Percentiles rank a stretch among this genome's conserved stretches.
phyloP scores from a whole-genome alignment of 2,113 vertebrate species.

The Nestor notabilis region DNA sequence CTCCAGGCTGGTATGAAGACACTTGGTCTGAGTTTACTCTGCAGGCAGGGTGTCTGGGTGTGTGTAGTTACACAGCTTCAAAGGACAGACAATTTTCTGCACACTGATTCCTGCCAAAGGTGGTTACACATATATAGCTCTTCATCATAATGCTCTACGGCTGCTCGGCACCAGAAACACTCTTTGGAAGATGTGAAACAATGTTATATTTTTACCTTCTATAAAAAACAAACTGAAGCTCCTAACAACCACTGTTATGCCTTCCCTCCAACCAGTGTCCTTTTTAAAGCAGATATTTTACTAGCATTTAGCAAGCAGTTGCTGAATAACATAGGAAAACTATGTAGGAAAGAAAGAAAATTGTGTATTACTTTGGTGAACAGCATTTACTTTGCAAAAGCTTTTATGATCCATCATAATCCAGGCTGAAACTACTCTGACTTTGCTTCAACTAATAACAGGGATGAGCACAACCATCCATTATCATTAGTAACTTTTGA shows the following conservation, averaged over 20 bases:
- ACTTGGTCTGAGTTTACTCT: neutral
- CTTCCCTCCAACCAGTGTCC: neutral
- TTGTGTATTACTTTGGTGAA: neutral
- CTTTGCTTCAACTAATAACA: neutral
- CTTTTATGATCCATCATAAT: neutral
- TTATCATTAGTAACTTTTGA: neutral
- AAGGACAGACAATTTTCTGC: neutral
- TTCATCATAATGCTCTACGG: accelerated
- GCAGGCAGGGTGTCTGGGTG: neutral
- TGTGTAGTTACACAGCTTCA: neutral
- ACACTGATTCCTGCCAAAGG: neutral
- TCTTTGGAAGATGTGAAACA: neutral
- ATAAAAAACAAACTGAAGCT: neutral
- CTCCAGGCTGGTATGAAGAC: neutral
- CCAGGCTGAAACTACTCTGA: neutral
- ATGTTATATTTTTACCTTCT: neutral
- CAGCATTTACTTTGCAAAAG: neutral
- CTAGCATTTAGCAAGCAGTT: neutral
- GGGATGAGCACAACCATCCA: neutral
- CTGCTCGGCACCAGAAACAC: neutral
- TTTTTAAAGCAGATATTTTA: neutral
- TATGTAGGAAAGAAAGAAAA: neutral
- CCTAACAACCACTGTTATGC: accelerated
- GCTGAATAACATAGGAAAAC: neutral
- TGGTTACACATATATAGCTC: neutral